Percentiles rank a stretch among this genome's conserved stretches.
These are phyloP conservation scores for Vidua chalybeata DNA, from an alignment of 2,113 vertebrate species.

Conservation along the genomic window DNA sequence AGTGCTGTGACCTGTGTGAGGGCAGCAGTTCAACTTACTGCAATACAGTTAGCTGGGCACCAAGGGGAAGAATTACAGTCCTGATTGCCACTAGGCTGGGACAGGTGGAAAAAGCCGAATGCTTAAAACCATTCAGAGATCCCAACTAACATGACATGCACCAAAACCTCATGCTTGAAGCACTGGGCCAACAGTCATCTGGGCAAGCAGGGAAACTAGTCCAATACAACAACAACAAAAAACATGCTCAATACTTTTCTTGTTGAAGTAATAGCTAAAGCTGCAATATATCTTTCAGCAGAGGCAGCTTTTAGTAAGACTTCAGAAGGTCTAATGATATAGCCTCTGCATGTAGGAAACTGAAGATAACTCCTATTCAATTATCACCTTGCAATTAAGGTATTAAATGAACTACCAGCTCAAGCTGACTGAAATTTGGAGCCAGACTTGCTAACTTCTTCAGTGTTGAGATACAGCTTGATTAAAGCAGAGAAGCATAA, in stretches of 20 bases:
- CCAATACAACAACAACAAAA: background rate
- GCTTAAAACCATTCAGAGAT: background rate
- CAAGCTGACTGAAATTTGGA: background rate
- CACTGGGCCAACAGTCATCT: background rate
- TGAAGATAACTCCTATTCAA: constrained; percentile 5
- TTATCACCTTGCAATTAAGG: constrained; percentile 35
- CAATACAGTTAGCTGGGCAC: background rate
- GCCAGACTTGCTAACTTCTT: background rate
- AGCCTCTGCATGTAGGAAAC: background rate
- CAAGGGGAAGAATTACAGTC: background rate
- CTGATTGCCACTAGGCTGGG: background rate
- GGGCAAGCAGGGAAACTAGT: background rate
- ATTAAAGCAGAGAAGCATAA: background rate
- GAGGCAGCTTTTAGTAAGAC: background rate
- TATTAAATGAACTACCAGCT: background rate
- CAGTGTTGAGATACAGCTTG: background rate
- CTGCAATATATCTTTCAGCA: background rate
- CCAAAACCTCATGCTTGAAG: background rate
- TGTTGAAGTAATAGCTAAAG: background rate
- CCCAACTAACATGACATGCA: fast-evolving
- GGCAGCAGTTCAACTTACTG: background rate
- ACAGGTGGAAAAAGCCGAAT: fast-evolving
- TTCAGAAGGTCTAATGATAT: background rate
- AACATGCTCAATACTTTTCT: background rate
- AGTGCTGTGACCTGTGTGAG: background rate